Base-by-base conservation (phyloP, 2,888 invertebrate species). In the Rugalucina vietnamica region DNA sequence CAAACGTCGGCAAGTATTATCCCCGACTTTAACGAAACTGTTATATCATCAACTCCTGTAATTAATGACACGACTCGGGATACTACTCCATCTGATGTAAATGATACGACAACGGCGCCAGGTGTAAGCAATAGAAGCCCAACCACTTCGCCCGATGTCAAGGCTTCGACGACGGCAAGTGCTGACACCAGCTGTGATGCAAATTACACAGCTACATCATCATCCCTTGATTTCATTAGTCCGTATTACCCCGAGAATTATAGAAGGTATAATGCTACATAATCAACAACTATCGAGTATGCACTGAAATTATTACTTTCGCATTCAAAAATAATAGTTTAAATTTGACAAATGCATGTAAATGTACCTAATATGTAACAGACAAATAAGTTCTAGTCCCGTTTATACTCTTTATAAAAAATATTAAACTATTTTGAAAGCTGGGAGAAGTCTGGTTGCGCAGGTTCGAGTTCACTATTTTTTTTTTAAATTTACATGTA, bases 231-330 rank as follows among this genome's bases (percentile, higher is more conserved):
- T 27, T 76, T 76, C 18, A 29, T 32, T 0, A 36, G 69, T n/a
- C 69, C 39, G 12, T 43, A 69, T 32, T 76, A 69, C 49, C 76
- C 76, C 2, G 14, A 39, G 21, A 69, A 69, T 14, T 76, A 76
- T 27, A n/a, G 21, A n/a, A 65, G 24, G 76, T 76, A 76, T n/a
- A n/a, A 65, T 24, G 24, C 60, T 8, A 18, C 29, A 24, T 5
- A 12, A 5, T 8, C 4, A 12, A 18, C 4, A 54, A 54, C 24
- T 54, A 24, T 54, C 4, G 21, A n/a, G n/a, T 8, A 4, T 5
- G 29, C 24, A 29, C 8, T 60, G 60, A 5, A 4, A 29, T 18
- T 60, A 27, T 60, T 3, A 29, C 4, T 54, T n/a, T 14, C 4
- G 29, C 24, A 5, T 60, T 32, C 54, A 18, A 18, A 18, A 4